Conservation (phyloP, 2,113 vertebrate species). For the Pampusana beccarii region DNA sequence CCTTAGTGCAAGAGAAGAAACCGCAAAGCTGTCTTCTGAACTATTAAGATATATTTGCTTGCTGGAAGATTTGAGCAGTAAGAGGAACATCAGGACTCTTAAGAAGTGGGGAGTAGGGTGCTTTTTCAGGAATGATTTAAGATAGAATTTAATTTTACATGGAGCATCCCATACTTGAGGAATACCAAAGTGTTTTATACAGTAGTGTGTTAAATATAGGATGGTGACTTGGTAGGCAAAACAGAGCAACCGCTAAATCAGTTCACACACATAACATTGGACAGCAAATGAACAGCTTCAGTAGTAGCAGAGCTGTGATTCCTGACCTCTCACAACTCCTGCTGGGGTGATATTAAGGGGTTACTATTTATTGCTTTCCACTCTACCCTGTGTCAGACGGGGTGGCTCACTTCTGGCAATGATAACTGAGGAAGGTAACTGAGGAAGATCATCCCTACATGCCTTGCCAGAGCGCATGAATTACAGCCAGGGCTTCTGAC, state of each 20-base stretch:
- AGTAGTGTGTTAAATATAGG: not conserved
- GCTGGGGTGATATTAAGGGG: not conserved
- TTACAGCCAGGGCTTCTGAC: not conserved
- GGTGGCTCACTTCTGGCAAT: not conserved
- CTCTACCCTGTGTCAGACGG: not conserved
- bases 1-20: not conserved
- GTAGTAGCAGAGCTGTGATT: not conserved
- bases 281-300: not conserved
- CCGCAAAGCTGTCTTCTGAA: not conserved
- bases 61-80: not conserved
- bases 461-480: not conserved
- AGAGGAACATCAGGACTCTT: not conserved
- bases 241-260: not conserved
- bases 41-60: not conserved
- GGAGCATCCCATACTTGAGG: not conserved
- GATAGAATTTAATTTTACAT: not conserved
- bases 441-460: not conserved
- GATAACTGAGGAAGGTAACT: not conserved
- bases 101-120: not conserved
- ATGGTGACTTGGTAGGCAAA: not conserved
- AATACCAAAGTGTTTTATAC: not conserved
- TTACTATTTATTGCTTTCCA: not conserved
- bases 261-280: not conserved
- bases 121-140: not conserved
- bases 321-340: slow-evolving; percentile 14